Conservation (phyloP, 2,113 vertebrate genomes). For the Dicaeum eximium region DNA sequence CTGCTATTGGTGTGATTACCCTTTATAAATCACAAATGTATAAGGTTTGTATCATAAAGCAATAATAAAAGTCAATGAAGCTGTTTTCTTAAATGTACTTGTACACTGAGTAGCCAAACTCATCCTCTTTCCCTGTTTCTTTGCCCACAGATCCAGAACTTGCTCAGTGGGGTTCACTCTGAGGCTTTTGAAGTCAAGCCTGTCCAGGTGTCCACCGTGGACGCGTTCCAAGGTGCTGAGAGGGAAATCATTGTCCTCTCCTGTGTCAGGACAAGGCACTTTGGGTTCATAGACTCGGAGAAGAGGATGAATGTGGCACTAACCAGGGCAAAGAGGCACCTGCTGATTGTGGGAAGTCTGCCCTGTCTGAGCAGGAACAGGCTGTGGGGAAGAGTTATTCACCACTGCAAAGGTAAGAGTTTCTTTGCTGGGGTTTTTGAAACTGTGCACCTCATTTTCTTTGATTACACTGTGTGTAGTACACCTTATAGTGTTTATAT, state of each 20-base stretch:
- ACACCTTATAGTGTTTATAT: too few species aligned
- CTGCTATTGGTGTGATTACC: slow-evolving; percentile 76
- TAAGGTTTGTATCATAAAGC: slow-evolving; percentile 63
- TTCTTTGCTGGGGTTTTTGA: background rate
- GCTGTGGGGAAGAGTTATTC: slow-evolving; percentile 75
- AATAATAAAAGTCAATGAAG: background rate
- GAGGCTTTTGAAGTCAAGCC: slow-evolving; percentile 24
- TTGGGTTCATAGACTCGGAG: slow-evolving; percentile 79
- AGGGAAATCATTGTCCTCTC: slow-evolving; percentile 78
- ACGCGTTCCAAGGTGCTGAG: slow-evolving; percentile 81
- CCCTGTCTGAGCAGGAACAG: slow-evolving; percentile 72
- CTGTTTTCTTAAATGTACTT: background rate
- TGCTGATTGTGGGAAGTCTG: slow-evolving; percentile 75
- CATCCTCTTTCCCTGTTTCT: background rate
- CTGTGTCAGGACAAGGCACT: slow-evolving; percentile 74
- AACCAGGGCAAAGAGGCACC: slow-evolving; percentile 75
- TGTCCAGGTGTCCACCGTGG: slow-evolving; percentile 79
- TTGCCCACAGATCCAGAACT: slow-evolving; percentile 57
- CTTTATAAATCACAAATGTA: slow-evolving; percentile 80
- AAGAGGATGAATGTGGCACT: slow-evolving; percentile 76
- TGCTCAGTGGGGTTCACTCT: background rate
- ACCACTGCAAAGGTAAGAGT: slow-evolving; percentile 75
- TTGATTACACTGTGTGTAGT: background rate
- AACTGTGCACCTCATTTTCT: background rate
- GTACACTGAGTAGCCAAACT: background rate